phyloP scores from a whole-genome alignment of 2,113 vertebrate genomes.

The Takifugu bimaculatus region DNA sequence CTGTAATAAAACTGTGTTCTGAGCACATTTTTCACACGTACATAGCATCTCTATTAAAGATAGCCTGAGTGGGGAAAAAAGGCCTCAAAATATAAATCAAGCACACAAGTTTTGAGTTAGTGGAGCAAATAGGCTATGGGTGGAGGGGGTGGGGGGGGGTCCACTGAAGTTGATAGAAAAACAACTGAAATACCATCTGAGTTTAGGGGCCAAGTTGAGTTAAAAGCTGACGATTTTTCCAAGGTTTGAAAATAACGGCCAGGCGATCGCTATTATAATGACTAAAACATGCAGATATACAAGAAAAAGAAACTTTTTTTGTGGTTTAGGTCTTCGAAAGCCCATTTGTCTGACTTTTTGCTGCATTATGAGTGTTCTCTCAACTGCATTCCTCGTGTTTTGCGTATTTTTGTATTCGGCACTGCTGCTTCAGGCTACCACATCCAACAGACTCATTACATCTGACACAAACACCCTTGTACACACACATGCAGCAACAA shows the following conservation, averaged over 20 bases:
- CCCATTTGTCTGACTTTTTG: not conserved
- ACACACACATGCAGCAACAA: conserved; percentile 32
- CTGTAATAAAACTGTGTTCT: too few relatives aligned
- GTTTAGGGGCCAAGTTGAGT: conserved; percentile 30
- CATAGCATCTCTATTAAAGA: too few relatives aligned
- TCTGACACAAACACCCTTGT: conserved; percentile 38
- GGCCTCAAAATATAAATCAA: conserved; percentile 47
- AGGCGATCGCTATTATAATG: conserved; percentile 39
- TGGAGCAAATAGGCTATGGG: conserved; percentile 44
- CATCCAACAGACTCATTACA: conserved; percentile 41
- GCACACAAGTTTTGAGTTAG: conserved; percentile 47
- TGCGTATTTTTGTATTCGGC: conserved; percentile 1
- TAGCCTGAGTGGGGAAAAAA: conserved; percentile 20
- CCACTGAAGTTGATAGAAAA: conserved; percentile 62
- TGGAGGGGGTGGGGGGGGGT: conserved; percentile 44
- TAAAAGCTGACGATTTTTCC: conserved; percentile 43
- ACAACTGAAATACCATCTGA: conserved; percentile 51
- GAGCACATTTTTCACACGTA: too few relatives aligned
- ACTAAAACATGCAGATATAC: conserved; percentile 31
- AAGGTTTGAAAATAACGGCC: conserved; percentile 27
- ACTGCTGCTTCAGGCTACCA: conserved; percentile 20
- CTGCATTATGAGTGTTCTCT: too few relatives aligned
- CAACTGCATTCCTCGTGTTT: too few relatives aligned
- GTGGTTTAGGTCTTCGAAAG: conserved; percentile 3
- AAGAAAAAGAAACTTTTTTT: conserved; percentile 5